A percentile compares a stretch with the other conserved stretches of the same genome.
These are phyloP conservation scores for Poecile montanus DNA, from an alignment of 2,797 vertebrate genomes.

Conservation along the genomic window DNA sequence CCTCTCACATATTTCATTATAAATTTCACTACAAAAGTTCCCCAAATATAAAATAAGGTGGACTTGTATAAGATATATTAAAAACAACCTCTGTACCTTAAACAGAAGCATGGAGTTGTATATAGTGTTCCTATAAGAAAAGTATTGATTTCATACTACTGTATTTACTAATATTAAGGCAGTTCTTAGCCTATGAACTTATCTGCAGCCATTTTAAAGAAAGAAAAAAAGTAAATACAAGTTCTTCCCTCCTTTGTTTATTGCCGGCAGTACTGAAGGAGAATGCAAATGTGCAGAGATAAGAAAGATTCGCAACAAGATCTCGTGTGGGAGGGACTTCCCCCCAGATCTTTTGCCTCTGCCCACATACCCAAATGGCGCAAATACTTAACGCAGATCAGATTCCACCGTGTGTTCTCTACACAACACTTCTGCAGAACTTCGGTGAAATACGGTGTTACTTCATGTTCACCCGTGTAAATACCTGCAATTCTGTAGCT, in stretches of 20 bases:
- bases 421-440: background rate
- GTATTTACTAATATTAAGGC: background rate
- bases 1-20: background rate
- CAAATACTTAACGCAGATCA: background rate
- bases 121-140: background rate
- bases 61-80: background rate
- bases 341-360: conserved; percentile 37
- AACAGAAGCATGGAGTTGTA: background rate
- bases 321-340: background rate
- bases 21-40: background rate
- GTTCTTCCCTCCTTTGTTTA: background rate
- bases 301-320: conserved; percentile 1
- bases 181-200: background rate
- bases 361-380: background rate
- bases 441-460: background rate
- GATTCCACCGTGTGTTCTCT: background rate
- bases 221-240: background rate
- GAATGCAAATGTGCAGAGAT: background rate
- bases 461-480: background rate
- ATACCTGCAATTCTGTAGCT: background rate
- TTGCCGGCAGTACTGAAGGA: background rate
- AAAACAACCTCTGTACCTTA: background rate
- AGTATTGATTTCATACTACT: background rate
- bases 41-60: background rate
- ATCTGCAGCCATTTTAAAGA: background rate